Evolutionary conservation across 2,797 vertebrate genomes (phyloP).

Genomic region (Scolopax bukidnonensis): DNA sequence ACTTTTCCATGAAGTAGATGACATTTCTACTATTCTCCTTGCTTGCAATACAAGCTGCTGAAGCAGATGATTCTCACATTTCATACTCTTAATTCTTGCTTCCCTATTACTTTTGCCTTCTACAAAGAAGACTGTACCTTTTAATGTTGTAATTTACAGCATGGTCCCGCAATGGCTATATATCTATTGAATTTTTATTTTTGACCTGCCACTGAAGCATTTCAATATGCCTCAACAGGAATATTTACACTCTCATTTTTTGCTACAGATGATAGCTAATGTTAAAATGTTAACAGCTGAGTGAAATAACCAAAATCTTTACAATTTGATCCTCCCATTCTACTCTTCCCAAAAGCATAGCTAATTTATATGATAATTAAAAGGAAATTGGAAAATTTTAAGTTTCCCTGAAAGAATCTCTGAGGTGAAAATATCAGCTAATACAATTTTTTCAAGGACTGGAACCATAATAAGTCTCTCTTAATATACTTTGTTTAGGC

Average conservation of each 20-base stretch:
- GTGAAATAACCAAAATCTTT: conserved; percentile 13
- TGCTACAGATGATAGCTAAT: not conserved
- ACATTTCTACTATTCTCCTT: not conserved
- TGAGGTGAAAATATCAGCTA: not conserved
- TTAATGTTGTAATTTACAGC: not conserved
- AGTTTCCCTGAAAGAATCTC: not conserved
- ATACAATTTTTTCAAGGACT: not conserved
- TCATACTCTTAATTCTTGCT: not conserved
- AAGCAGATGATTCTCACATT: not conserved
- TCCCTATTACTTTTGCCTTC: not conserved
- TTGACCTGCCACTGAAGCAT: not conserved
- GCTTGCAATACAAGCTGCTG: not conserved
- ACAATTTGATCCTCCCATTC: not conserved
- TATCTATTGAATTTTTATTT: not conserved
- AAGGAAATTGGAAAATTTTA: conserved; percentile 5
- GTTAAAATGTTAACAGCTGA: not conserved
- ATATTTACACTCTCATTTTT: conserved; percentile 19
- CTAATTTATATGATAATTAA: conserved; percentile 35
- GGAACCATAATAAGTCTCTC: not conserved
- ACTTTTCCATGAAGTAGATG: not conserved
- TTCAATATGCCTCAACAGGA: not conserved
- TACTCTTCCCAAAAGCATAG: not conserved
- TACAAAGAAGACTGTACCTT: not conserved
- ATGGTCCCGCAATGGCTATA: not conserved
- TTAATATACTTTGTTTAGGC: not conserved